Conservation (phyloP, 2,888 invertebrate genomes). For the Drosophila mimetica region DNA sequence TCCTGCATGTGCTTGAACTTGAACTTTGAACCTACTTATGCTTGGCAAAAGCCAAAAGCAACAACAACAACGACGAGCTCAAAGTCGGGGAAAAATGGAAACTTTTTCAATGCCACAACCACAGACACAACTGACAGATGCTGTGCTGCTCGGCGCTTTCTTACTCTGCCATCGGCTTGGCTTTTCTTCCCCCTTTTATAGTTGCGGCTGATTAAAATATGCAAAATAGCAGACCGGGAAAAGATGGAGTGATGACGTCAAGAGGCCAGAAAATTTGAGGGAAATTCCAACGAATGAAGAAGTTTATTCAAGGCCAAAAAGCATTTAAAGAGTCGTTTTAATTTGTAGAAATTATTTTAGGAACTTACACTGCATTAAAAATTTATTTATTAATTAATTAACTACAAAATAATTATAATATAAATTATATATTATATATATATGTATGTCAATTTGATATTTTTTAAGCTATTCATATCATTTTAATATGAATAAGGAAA, state of each 20-base stretch:
- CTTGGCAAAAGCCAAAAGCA: slow-evolving; percentile 7
- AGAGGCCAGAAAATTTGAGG: slow-evolving; percentile 18
- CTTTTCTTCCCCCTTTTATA: slow-evolving; percentile 8
- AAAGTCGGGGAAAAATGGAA: slow-evolving; percentile 55
- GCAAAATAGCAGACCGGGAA: slow-evolving; percentile 8
- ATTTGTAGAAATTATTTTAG: not conserved
- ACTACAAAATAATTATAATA: too few relatives aligned
- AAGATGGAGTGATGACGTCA: slow-evolving; percentile 52
- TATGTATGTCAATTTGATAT: too few relatives aligned
- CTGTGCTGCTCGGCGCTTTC: slow-evolving; percentile 11
- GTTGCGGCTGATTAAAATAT: slow-evolving; percentile 35
- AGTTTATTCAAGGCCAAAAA: not conserved
- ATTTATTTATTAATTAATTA: too few relatives aligned
- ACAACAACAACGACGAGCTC: not conserved
- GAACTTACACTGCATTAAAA: too few relatives aligned
- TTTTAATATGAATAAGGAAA: too few relatives aligned
- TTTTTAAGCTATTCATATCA: too few relatives aligned
- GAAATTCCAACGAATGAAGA: not conserved
- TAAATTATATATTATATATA: too few relatives aligned
- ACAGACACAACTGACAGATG: slow-evolving; percentile 49
- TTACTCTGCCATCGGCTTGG: slow-evolving; percentile 11
- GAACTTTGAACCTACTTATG: slow-evolving; percentile 72
- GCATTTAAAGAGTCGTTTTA: not conserved
- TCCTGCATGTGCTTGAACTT: slow-evolving; percentile 51
- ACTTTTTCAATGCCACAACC: slow-evolving; percentile 68